Evolutionary conservation across 2,113 vertebrate species (phyloP), one percentile per base, ranked within the genome.

Genomic region (Mormoops blainvillei): DNA sequence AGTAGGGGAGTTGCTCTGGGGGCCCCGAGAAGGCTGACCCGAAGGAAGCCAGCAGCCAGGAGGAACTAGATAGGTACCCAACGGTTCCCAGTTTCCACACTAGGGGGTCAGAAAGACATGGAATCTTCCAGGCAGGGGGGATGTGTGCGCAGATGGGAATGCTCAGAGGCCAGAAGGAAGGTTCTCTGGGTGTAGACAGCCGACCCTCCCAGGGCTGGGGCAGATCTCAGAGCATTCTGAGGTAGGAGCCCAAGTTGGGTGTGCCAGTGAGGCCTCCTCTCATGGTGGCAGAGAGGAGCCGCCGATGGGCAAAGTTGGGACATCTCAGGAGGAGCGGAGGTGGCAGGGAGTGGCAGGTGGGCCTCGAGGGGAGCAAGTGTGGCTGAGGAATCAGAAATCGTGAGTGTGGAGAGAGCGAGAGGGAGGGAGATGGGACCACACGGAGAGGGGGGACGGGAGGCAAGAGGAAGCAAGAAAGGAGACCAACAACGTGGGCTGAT

Each of bases 401-500:
- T 4, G 18, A 15, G 50, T 0, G 50, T 22, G 82, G 38, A 8
- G 8, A 33, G 63, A 10, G 71, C 33, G 20, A 10, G 45, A 24
- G 33, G 3, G 13, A 33, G 48, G 24, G 22, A 28, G 63, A 14
- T 20, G 36, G 68, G n/a, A 19, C 12, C 1, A 41, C n/a, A 52
- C 36, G 20, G 45, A 11, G 19, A 48, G 65, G 28, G 0, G 54
- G 54, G 54, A 22, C 20, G 54, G 54, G 54, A 2, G 4, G 68
- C 0, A 4, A 19, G 38, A 58, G 52, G 38, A 54, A 38, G 19
- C 5, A 5, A 7, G 22, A 10, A 1, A n/a, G 54, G 61, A 19
- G 26, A 22, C 16, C n/a, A 0, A 28, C 0, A 0, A 0, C 1
- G 0, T 1, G 1, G 31, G 22, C 58, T 43, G 5, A 0, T 1